Percentiles rank a stretch among this genome's conserved stretches.
Evolutionary conservation across 2,888 invertebrate species (phyloP).

Genomic region (Pammene fasciana): DNA sequence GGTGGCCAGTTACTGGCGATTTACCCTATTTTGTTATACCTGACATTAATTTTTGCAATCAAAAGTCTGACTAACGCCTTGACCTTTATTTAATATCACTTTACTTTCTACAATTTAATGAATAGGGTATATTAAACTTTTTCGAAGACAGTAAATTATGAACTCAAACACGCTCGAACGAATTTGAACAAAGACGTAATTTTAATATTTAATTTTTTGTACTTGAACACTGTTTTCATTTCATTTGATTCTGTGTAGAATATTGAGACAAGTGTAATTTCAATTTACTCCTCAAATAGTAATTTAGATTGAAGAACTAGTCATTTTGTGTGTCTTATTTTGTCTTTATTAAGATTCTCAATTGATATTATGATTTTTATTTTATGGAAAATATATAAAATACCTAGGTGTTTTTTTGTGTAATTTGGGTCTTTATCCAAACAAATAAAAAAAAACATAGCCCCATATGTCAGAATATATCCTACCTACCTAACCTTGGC

Average conservation of each 20-base stretch:
- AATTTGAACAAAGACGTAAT: slow-evolving; percentile 10
- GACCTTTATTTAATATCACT: slow-evolving; percentile 3
- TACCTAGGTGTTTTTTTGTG: no score
- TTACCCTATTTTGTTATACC: no score
- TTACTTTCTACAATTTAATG: slow-evolving; percentile 1
- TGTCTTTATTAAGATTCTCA: neutral
- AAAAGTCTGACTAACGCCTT: neutral
- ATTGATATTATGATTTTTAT: neutral
- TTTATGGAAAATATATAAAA: neutral
- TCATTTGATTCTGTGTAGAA: slow-evolving; percentile 1
- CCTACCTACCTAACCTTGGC: no score
- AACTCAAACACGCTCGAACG: slow-evolving; percentile 9
- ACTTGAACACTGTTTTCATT: slow-evolving; percentile 22
- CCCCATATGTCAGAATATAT: no score
- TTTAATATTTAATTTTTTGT: slow-evolving; percentile 18
- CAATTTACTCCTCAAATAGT: slow-evolving; percentile 8
- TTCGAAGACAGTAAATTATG: slow-evolving; percentile 20
- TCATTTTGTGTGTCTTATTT: neutral
- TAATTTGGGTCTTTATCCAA: no score
- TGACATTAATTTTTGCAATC: no score
- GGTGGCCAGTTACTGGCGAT: no score
- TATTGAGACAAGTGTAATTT: neutral
- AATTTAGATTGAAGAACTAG: neutral
- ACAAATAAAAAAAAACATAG: no score
- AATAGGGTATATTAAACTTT: slow-evolving; percentile 9